Conservation (phyloP, 1,140 invertebrate genomes). For the Asbolus verrucosus region DNA sequence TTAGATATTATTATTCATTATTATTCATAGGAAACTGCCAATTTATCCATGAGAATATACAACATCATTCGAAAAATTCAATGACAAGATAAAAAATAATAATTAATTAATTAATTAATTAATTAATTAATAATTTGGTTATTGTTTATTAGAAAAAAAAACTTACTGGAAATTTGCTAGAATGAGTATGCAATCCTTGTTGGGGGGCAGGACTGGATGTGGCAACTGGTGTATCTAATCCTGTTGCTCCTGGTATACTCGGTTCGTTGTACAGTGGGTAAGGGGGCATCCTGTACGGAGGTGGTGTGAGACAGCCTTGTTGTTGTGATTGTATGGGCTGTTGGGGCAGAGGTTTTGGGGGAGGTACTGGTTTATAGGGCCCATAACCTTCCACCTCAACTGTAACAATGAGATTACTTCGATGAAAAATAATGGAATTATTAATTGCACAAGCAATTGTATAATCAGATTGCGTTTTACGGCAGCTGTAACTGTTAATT, state of each 20-base stretch:
- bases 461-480: neutral
- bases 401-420: too few relatives aligned
- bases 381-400: conserved; percentile 69
- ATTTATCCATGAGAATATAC: too few relatives aligned
- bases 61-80: too few relatives aligned
- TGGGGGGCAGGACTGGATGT: conserved; percentile 67
- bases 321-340: conserved; percentile 62
- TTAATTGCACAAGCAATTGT: neutral
- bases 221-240: conserved; percentile 65
- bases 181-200: conserved; percentile 77
- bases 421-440: conserved; percentile 50
- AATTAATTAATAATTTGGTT: conserved; percentile 8
- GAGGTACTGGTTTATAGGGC: conserved; percentile 71
- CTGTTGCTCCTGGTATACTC: conserved; percentile 64
- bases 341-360: conserved; percentile 70
- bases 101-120: too few relatives aligned
- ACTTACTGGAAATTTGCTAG: conserved; percentile 83
- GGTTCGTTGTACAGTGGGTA: conserved; percentile 66
- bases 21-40: too few relatives aligned
- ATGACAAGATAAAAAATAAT: too few relatives aligned
- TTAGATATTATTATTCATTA: too few relatives aligned
- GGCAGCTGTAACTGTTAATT: neutral
- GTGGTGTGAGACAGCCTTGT: conserved; percentile 60
- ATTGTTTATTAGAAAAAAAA: neutral
- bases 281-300: conserved; percentile 68